phyloP scores from a whole-genome alignment of 2,797 vertebrate genomes.

The Pteropus rufus region DNA sequence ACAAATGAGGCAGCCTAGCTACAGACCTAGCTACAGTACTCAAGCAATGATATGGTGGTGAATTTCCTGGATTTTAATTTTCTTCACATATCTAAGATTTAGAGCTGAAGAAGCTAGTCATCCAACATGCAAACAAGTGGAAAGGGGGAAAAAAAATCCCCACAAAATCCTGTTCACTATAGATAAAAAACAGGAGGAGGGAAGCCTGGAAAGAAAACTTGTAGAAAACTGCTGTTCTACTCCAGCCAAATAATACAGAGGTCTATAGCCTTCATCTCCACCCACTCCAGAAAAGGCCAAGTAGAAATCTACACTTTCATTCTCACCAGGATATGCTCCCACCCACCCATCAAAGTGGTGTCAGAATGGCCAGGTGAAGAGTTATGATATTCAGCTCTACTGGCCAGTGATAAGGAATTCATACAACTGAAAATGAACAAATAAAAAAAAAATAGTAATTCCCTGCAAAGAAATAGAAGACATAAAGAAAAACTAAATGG shows the following conservation, averaged over 20 bases:
- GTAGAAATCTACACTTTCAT: not conserved
- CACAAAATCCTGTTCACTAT: not conserved
- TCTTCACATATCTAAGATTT: not conserved
- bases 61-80: not conserved
- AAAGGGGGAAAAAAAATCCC: not conserved
- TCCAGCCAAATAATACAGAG: not conserved
- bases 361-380: not conserved
- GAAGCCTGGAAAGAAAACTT: not conserved
- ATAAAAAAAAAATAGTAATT: not conserved
- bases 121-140: not conserved
- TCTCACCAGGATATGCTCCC: not conserved
- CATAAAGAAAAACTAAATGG: not conserved
- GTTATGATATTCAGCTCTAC: not conserved
- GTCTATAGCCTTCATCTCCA: not conserved
- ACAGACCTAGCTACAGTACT: not conserved
- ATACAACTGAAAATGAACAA: not conserved
- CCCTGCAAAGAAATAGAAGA: not conserved
- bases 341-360: fast-evolving
- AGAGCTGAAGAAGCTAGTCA: not conserved
- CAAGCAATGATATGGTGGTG: not conserved
- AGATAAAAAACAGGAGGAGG: not conserved
- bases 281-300: not conserved
- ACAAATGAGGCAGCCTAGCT: not conserved
- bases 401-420: not conserved
- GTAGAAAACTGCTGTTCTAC: not conserved